Evolutionary conservation across 2,888 invertebrate species (phyloP).

Genomic region (Agonopterix heracliana): DNA sequence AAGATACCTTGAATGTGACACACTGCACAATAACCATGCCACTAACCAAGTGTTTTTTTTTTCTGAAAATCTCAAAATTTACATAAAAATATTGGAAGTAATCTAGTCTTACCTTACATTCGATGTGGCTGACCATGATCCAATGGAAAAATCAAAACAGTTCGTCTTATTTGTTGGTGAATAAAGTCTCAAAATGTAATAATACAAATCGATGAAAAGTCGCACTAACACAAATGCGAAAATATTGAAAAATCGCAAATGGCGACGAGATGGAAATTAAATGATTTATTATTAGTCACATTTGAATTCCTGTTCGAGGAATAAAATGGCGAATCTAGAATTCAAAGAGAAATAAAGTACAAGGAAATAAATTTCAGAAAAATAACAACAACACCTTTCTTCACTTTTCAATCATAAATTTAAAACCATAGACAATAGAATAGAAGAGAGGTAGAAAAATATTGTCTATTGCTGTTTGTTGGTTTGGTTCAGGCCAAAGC

Average conservation of each 20-base stretch:
- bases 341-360: too few species aligned
- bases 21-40: too few species aligned
- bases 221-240: constrained; percentile 32
- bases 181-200: constrained; percentile 6
- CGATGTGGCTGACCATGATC: constrained; percentile 41
- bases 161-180: constrained; percentile 7
- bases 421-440: neutral
- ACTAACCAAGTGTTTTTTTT: too few species aligned
- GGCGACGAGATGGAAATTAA: constrained; percentile 28
- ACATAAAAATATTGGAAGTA: neutral
- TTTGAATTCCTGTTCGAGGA: too few species aligned
- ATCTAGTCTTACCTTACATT: constrained; percentile 24
- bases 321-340: too few species aligned
- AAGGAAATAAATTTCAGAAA: too few species aligned
- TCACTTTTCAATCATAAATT: too few species aligned
- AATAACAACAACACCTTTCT: too few species aligned
- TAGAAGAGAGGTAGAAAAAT: too few species aligned
- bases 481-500: too few species aligned
- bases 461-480: too few species aligned
- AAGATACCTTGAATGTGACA: too few species aligned
- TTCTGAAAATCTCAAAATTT: neutral
- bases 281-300: neutral
- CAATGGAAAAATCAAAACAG: constrained; percentile 14
- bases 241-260: constrained; percentile 16
- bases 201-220: constrained; percentile 16